phyloP scores from a whole-genome alignment of 2,113 vertebrate species.

The Solenodon paradoxus region DNA sequence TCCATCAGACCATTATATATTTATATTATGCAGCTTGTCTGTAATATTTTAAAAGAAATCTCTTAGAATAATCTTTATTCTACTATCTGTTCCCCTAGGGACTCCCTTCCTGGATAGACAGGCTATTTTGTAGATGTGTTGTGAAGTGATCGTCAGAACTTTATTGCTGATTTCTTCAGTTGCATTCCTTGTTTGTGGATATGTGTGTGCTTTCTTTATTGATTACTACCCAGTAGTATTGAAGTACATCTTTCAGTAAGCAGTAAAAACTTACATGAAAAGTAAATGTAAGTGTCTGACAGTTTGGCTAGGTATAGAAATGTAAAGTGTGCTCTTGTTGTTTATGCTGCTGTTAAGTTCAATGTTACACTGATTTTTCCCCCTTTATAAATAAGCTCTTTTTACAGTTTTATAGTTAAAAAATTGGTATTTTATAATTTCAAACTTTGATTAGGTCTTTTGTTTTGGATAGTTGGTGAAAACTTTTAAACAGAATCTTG shows the following conservation, averaged over 20 bases:
- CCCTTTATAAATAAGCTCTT: neutral
- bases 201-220: neutral
- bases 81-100: neutral
- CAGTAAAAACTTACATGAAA: neutral
- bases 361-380: neutral
- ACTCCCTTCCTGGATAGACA: neutral
- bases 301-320: conserved; percentile 24
- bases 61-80: neutral
- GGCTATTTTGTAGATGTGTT: neutral
- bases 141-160: neutral
- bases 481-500: neutral
- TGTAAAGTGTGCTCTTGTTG: neutral
- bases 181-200: neutral
- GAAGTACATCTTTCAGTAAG: neutral
- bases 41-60: neutral
- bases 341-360: neutral
- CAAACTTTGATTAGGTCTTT: neutral
- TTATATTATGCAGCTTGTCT: neutral
- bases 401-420: neutral
- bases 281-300: neutral
- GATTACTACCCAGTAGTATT: neutral
- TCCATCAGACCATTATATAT: neutral
- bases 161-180: neutral
- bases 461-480: neutral
- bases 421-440: neutral